These are phyloP conservation scores for Drosophila ambigua DNA, from an alignment of 1,140 invertebrate genomes.

Conservation along the genomic window DNA sequence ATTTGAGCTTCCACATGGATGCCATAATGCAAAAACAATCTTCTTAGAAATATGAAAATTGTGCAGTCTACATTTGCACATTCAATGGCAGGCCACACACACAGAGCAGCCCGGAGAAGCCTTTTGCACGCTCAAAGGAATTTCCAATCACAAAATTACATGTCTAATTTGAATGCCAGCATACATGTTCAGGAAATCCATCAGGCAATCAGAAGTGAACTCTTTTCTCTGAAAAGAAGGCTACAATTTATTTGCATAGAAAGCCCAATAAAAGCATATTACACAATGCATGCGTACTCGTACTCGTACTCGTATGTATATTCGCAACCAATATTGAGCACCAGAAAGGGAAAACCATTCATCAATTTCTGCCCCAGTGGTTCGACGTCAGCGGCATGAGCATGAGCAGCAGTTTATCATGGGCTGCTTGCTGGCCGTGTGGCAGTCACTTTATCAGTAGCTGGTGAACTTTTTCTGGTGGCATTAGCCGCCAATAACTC, in stretches of 20 bases:
- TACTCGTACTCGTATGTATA: constrained; percentile 12
- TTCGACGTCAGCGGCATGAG: constrained; percentile 25
- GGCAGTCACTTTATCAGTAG: constrained; percentile 55
- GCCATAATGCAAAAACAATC: no score
- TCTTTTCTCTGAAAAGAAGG: constrained; percentile 34
- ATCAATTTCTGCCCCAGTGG: constrained; percentile 38
- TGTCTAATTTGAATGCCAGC: background rate
- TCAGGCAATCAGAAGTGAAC: no score
- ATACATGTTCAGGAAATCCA: no score
- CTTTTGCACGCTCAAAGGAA: no score
- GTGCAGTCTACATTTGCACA: no score
- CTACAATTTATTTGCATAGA: constrained; percentile 31
- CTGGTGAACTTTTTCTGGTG: constrained; percentile 42
- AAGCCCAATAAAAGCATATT: constrained; percentile 12
- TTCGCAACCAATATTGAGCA: constrained; percentile 6
- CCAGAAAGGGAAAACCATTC: constrained; percentile 47
- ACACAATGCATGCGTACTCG: constrained; percentile 14
- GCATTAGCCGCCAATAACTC: constrained; percentile 60
- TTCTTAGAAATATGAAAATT: no score
- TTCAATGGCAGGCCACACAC: no score
- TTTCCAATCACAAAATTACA: background rate
- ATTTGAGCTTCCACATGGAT: no score
- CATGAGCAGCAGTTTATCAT: constrained; percentile 38
- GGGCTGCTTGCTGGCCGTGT: background rate
- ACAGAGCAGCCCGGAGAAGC: no score